phyloP scores from a whole-genome alignment of 2,113 vertebrate species.

The Butastur rufipennis region DNA sequence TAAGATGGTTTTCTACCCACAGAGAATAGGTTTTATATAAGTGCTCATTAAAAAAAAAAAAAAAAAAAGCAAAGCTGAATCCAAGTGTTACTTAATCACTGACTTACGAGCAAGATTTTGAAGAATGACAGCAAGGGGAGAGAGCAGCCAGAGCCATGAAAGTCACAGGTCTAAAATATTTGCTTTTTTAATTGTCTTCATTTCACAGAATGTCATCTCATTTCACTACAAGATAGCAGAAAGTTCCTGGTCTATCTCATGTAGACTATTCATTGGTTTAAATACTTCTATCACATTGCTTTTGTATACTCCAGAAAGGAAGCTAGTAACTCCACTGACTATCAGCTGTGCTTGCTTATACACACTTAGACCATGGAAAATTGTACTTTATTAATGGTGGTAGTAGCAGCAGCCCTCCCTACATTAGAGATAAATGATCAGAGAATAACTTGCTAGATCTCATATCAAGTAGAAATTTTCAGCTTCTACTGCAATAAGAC shows the following conservation, averaged over 20 bases:
- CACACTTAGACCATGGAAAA: neutral
- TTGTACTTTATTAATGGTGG: neutral
- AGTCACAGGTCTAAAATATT: neutral
- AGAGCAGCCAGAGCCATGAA: neutral
- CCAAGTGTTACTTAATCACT: neutral
- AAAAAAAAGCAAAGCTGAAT: neutral
- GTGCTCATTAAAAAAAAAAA: neutral
- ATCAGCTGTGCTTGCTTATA: neutral
- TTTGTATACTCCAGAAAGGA: neutral
- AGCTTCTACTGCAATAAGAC: neutral
- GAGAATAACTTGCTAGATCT: neutral
- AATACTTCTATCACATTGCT: neutral
- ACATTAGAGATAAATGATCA: neutral
- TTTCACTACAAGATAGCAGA: neutral
- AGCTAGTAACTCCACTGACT: neutral
- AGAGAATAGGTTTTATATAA: neutral
- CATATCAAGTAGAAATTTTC: neutral
- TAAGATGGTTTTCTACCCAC: neutral
- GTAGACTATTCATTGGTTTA: neutral
- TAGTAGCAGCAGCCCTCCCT: neutral
- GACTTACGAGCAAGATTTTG: neutral
- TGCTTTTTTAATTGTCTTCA: neutral
- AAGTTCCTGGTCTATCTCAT: neutral
- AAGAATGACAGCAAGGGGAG: neutral
- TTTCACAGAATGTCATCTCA: neutral